phyloP scores from a whole-genome alignment of 2,113 vertebrate species.

The Elephantulus edwardii region DNA sequence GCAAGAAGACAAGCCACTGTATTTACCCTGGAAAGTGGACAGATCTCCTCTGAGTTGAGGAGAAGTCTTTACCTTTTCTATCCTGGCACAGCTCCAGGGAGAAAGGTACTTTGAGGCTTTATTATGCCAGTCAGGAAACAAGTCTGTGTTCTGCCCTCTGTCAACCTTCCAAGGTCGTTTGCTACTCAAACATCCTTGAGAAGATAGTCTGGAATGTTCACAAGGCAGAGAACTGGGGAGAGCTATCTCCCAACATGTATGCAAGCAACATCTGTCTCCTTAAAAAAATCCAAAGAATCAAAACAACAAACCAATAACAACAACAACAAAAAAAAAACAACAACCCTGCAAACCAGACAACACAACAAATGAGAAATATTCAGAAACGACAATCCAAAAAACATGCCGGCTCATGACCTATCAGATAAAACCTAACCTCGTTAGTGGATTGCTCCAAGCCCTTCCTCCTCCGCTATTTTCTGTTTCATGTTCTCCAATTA shows the following conservation, averaged over 20 bases:
- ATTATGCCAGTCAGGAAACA: background rate
- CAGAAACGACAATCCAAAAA: background rate
- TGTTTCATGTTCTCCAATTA: background rate
- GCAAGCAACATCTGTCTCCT: background rate
- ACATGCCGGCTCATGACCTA: background rate
- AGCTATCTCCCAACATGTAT: background rate
- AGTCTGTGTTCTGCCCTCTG: background rate
- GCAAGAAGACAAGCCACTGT: no score
- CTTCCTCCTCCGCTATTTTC: background rate
- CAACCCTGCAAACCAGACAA: no score
- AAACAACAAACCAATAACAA: no score
- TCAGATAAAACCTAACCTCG: background rate
- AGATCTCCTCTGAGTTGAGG: background rate
- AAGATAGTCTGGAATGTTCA: background rate
- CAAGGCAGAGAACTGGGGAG: background rate
- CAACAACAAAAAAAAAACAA: no score
- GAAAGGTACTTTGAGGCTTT: background rate
- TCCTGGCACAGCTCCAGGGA: background rate
- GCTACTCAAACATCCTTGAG: background rate
- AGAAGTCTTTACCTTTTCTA: background rate
- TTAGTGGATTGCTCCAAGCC: background rate
- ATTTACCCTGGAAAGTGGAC: background rate
- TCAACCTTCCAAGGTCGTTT: constrained; percentile 11
- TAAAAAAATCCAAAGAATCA: no score
- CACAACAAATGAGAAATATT: background rate